phyloP scores from a whole-genome alignment of 2,113 vertebrate species.

The Petrocephalus microphthalmus region DNA sequence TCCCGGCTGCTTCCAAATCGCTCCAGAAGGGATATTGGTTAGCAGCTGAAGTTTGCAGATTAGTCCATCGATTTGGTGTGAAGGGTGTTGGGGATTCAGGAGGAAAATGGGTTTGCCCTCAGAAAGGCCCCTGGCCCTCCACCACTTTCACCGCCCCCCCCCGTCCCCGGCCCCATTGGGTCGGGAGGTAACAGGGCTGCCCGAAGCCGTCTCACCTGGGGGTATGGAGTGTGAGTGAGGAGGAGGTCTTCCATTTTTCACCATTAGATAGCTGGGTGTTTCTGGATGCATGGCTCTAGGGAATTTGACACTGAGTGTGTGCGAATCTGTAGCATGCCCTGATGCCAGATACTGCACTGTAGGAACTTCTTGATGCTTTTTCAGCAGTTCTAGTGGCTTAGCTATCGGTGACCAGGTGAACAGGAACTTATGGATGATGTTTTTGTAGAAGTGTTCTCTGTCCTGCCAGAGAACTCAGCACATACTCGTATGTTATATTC shows the following conservation, averaged over 20 bases:
- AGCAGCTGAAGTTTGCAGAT: constrained; percentile 3
- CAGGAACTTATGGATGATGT: background rate
- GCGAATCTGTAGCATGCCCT: background rate
- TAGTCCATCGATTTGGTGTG: background rate
- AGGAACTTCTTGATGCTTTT: constrained; percentile 2
- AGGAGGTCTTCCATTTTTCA: constrained; percentile 7
- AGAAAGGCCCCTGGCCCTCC: background rate
- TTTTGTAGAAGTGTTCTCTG: background rate
- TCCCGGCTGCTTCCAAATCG: background rate
- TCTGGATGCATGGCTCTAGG: background rate
- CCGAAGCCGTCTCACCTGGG: background rate
- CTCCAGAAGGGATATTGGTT: background rate
- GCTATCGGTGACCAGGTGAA: background rate
- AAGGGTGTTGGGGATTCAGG: background rate
- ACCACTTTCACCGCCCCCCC: background rate
- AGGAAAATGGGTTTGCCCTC: background rate
- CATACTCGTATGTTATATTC: background rate
- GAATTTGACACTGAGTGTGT: constrained; percentile 6
- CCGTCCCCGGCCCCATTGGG: background rate
- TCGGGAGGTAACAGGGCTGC: background rate
- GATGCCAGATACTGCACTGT: background rate
- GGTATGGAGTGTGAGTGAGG: background rate
- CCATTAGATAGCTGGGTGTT: background rate
- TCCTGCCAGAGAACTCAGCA: background rate
- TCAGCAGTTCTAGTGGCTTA: background rate